Conservation (phyloP, 2,797 vertebrate species). For the Danio jaintianensis region DNA sequence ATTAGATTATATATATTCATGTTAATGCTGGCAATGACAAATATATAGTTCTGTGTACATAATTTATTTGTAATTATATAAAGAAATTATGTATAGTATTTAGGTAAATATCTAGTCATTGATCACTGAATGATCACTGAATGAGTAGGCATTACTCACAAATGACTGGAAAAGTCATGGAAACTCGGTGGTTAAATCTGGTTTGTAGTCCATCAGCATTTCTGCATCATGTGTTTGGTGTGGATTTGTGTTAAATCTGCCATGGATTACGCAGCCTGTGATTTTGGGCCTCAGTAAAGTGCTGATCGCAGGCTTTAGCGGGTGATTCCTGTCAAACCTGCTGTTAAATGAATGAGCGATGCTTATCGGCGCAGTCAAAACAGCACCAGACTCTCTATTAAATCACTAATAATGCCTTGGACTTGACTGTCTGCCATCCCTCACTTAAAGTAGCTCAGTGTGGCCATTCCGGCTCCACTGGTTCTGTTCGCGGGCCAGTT, state of each 20-base stretch:
- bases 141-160: neutral
- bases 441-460: slow-evolving; percentile 50
- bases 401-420: slow-evolving; percentile 59
- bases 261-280: slow-evolving; percentile 42
- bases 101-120: too few relatives aligned
- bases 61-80: too few relatives aligned
- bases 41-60: too few relatives aligned
- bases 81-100: too few relatives aligned
- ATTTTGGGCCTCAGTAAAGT: slow-evolving; percentile 46
- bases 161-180: neutral
- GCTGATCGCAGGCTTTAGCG: slow-evolving; percentile 33
- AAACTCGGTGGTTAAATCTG: neutral
- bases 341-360: slow-evolving; percentile 55
- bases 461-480: slow-evolving; percentile 44
- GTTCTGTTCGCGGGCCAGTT: slow-evolving; percentile 48
- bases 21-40: too few relatives aligned
- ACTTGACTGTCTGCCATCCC: slow-evolving; percentile 55
- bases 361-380: slow-evolving; percentile 68
- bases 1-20: too few relatives aligned
- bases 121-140: too few relatives aligned
- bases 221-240: neutral
- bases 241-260: slow-evolving; percentile 37
- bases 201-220: neutral
- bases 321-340: slow-evolving; percentile 42
- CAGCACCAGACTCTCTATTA: slow-evolving; percentile 65